Evolutionary conservation across 2,797 vertebrate species (phyloP).

Genomic region (Monodelphis domestica): DNA sequence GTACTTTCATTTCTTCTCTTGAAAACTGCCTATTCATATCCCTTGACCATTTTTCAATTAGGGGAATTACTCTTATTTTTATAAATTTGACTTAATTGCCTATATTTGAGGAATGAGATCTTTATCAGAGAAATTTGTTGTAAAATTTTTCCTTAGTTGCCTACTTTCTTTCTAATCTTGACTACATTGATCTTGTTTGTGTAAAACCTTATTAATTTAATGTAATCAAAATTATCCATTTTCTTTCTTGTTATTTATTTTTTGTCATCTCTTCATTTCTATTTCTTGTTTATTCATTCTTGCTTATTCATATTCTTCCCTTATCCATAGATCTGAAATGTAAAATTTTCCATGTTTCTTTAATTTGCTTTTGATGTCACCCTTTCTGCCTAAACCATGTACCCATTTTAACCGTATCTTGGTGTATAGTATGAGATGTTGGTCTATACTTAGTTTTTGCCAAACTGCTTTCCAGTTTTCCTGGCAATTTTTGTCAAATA

Average conservation of each 20-base stretch:
- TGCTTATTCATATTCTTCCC: background rate
- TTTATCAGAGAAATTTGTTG: background rate
- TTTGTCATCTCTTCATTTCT: too few relatives aligned
- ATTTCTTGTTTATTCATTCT: background rate
- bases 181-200: background rate
- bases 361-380: background rate
- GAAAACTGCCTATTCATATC: background rate
- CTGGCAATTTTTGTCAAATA: background rate
- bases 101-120: too few relatives aligned
- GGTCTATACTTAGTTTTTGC: background rate
- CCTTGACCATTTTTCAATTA: background rate
- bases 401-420: background rate
- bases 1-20: too few relatives aligned
- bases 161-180: background rate
- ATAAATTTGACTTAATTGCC: background rate
- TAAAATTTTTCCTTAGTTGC: background rate
- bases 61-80: background rate
- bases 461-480: background rate
- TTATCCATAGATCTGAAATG: background rate
- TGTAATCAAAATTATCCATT: background rate
- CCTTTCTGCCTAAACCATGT: background rate
- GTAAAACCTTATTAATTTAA: background rate
- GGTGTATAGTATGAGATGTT: background rate
- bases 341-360: background rate
- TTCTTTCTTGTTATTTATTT: background rate